phyloP scores from a whole-genome alignment of 2,888 invertebrate genomes.

The Dryomyza anilis region DNA sequence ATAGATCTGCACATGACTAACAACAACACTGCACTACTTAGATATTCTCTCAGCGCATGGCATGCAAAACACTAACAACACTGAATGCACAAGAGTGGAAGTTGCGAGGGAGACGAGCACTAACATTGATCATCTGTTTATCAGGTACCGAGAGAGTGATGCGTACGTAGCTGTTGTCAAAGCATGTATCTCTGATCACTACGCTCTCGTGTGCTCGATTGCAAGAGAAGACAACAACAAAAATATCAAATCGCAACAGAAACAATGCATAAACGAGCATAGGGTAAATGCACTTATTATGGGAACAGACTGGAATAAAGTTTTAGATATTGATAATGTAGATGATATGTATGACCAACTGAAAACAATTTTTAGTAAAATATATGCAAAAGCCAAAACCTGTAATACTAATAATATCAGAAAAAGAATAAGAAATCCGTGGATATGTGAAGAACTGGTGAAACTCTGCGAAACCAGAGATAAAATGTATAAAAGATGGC shows the following conservation, averaged over 20 bases:
- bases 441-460: no score
- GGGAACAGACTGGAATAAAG: no score
- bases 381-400: background rate
- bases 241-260: background rate
- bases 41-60: no score
- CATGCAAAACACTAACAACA: no score
- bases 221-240: background rate
- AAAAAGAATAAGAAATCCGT: no score
- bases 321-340: background rate
- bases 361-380: background rate
- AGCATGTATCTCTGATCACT: conserved; percentile 9
- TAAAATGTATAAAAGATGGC: conserved; percentile 23
- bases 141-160: background rate
- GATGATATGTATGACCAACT: background rate
- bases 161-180: background rate
- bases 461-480: conserved; percentile 1
- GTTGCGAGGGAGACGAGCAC: no score
- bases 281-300: background rate
- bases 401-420: conserved; percentile 4
- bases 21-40: no score
- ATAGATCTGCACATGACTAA: no score
- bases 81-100: conserved; percentile 2
- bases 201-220: background rate
- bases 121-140: conserved; percentile 1
- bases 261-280: background rate